Evolutionary conservation across 2,797 vertebrate genomes (phyloP).

Genomic region (Hoplostethus mediterraneus): DNA sequence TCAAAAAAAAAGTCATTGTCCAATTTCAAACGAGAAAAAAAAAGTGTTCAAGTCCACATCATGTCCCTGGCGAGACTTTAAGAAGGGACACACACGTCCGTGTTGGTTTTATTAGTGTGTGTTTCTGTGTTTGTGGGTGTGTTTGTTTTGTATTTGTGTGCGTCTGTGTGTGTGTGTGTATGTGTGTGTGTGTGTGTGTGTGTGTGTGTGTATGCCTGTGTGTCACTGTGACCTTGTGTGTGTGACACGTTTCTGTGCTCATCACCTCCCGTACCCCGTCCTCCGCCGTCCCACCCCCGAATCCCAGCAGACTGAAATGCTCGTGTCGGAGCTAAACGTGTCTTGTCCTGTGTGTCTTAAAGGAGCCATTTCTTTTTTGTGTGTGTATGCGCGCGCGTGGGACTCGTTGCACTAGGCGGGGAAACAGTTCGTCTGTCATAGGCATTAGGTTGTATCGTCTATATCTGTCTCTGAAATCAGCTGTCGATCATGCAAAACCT

Average conservation of each 20-base stretch:
- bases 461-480: slow-evolving; percentile 76
- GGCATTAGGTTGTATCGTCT: slow-evolving; percentile 82
- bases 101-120: slow-evolving; percentile 79
- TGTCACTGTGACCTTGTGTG: slow-evolving; percentile 78
- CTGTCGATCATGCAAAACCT: slow-evolving; percentile 66
- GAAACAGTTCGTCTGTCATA: slow-evolving; percentile 71
- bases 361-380: slow-evolving; percentile 64
- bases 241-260: slow-evolving; percentile 70
- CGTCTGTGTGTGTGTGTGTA: slow-evolving; percentile 46
- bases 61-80: slow-evolving; percentile 66
- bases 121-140: slow-evolving; percentile 81
- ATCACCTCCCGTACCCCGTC: slow-evolving; percentile 17
- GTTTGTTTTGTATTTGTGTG: slow-evolving; percentile 83
- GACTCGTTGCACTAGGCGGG: slow-evolving; percentile 76
- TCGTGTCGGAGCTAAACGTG: slow-evolving; percentile 72
- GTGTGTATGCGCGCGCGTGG: slow-evolving; percentile 66
- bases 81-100: slow-evolving; percentile 72
- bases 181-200: slow-evolving; percentile 67
- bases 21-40: slow-evolving; percentile 37
- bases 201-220: slow-evolving; percentile 46
- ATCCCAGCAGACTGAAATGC: slow-evolving; percentile 62
- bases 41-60: slow-evolving; percentile 49
- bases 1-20: slow-evolving; percentile 38
- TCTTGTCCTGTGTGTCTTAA: slow-evolving; percentile 80
- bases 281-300: not conserved